Evolutionary conservation across 2,797 vertebrate species (phyloP), one percentile per base, ranked within the genome.

Genomic region (Liasis olivaceus): DNA sequence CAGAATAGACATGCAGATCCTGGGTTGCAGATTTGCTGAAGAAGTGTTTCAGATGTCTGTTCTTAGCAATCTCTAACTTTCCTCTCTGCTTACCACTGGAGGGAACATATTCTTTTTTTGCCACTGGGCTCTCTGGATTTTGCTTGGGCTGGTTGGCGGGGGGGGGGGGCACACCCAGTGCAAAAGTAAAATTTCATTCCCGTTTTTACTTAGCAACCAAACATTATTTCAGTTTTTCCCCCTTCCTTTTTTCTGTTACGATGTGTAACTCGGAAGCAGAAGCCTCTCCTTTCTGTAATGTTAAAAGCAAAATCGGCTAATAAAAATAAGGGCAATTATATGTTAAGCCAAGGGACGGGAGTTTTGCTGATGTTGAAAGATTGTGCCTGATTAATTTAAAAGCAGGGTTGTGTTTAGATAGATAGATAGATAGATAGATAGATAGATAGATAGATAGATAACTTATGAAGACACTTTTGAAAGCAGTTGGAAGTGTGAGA

Each of bases 331-430:
- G 20, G 9, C 90, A 64, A 88, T 94, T 94, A 90, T 0, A 1
- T 92, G 86, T 92, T 93, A 94, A 96, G 90, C 95, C 94, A 97
- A 89, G 95, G 0, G 90, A 92, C 28, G 94, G 94, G 95, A 96
- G 95, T 96, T 96, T 95, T 96, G 95, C 95, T 95, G 95, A 96
- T 95, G 96, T 94, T 92, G 88, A 93, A 94, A 96, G 91, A 96
- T 94, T 94, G 92, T 86, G 60, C 28, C 81, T 85, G 95, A 95
- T 96, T 96, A 96, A 95, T 95, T 96, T 94, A 94, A 92, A 95
- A 95, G 85, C 92, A 88, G 89, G 90, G 93, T 51, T 85, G 84
- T 58, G 93, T 85, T 8, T 93, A 85, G 26, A n/a, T 20, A 47
- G n/a, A 56, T 20, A n/a, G 36, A 59, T 54, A 31, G 8, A 28